Percentiles rank a stretch among this genome's conserved stretches.
Evolutionary conservation across 2,797 vertebrate species (phyloP).

Genomic region (Acomys russatus): DNA sequence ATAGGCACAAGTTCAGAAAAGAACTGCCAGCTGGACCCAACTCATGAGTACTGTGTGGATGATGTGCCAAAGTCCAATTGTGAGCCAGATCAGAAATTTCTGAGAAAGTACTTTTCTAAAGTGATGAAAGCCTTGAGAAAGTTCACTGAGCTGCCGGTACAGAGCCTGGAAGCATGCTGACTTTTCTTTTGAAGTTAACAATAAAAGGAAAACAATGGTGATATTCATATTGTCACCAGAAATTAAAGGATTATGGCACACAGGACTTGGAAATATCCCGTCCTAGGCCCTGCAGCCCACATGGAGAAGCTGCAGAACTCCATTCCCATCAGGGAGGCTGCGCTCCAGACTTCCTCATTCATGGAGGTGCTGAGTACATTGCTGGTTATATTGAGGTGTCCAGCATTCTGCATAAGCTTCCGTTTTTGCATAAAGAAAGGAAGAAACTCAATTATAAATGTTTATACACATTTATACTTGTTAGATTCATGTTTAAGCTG

Average conservation of each 20-base stretch:
- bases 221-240: neutral
- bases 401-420: neutral
- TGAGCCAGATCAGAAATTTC: conserved; percentile 13
- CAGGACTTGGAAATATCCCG: neutral
- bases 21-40: neutral
- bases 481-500: conserved; percentile 9
- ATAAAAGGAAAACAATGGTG: neutral
- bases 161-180: neutral
- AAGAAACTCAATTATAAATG: neutral
- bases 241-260: neutral
- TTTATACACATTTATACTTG: neutral
- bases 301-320: neutral
- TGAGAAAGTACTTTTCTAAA: neutral
- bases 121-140: neutral
- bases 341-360: neutral
- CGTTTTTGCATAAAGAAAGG: neutral
- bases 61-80: neutral
- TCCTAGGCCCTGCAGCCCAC: neutral
- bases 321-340: fast-evolving
- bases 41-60: fast-evolving
- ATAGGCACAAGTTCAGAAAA: neutral
- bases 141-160: neutral
- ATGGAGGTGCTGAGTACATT: fast-evolving
- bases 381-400: fast-evolving
- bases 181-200: conserved; percentile 52